Evolutionary conservation across 2,113 vertebrate species (phyloP).

Genomic region (human): DNA sequence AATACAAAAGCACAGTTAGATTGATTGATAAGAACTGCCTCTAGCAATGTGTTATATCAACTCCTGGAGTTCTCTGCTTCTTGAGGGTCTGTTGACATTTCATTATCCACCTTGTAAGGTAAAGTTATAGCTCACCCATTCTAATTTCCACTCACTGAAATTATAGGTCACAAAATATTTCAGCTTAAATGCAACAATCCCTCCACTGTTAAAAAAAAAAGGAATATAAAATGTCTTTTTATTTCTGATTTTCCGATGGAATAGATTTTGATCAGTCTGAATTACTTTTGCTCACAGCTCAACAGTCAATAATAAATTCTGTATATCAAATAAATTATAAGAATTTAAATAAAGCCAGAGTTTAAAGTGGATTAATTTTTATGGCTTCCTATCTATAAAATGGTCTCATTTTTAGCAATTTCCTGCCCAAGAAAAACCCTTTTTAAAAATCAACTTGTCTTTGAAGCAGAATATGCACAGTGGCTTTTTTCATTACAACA

Average conservation of each 20-base stretch:
- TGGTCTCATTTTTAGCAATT: slow-evolving; percentile 62
- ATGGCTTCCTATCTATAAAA: slow-evolving; percentile 57
- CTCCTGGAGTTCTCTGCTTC: not conserved
- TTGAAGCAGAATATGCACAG: slow-evolving; percentile 40
- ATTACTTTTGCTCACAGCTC: slow-evolving; percentile 27
- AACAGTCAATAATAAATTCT: slow-evolving; percentile 63
- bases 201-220: not conserved
- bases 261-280: slow-evolving; percentile 26
- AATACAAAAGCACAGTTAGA: slow-evolving; percentile 50
- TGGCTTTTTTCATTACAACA: slow-evolving; percentile 6
- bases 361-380: slow-evolving; percentile 62
- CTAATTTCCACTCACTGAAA: slow-evolving; percentile 44
- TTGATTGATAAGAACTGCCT: slow-evolving; percentile 37
- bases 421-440: slow-evolving; percentile 43
- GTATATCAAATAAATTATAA: slow-evolving; percentile 32
- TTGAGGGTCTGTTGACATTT: slow-evolving; percentile 43
- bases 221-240: slow-evolving; percentile 36
- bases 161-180: slow-evolving; percentile 37
- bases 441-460: slow-evolving; percentile 62
- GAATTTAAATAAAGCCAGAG: slow-evolving; percentile 53
- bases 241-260: slow-evolving; percentile 45
- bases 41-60: not conserved
- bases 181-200: not conserved
- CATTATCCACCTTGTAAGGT: not conserved
- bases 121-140: not conserved